Percentiles rank a stretch among this genome's conserved stretches.
phyloP scores from a whole-genome alignment of 2,113 vertebrate species.

The Redunca redunca region DNA sequence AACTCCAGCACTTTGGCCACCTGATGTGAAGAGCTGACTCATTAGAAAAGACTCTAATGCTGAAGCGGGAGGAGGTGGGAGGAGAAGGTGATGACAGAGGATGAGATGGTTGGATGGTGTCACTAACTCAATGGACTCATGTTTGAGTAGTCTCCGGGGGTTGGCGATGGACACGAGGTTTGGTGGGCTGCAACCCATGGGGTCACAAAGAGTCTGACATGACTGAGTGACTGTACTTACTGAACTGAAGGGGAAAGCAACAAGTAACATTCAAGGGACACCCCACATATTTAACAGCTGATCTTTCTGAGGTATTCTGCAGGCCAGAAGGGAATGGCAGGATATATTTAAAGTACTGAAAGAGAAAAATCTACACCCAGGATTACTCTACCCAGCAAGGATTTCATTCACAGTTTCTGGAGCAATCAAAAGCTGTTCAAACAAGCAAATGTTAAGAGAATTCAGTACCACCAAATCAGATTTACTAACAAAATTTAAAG shows the following conservation, averaged over 20 bases:
- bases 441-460: not conserved
- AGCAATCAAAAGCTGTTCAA: not conserved
- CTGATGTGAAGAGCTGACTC: rapidly evolving
- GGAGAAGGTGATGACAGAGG: not conserved
- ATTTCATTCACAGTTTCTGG: not conserved
- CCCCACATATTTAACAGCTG: not conserved
- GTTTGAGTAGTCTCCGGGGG: not conserved
- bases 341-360: not conserved
- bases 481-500: not conserved
- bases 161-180: not conserved
- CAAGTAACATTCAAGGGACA: not conserved
- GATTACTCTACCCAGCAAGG: not conserved
- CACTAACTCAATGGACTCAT: rapidly evolving
- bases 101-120: not conserved
- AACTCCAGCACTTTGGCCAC: not conserved
- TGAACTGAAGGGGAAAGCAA: not conserved
- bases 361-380: not conserved
- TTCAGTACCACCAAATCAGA: not conserved
- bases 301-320: not conserved
- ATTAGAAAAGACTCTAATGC: not conserved
- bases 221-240: not conserved
- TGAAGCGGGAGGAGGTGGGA: not conserved
- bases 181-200: not conserved
- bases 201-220: not conserved
- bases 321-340: not conserved